A percentile compares a stretch with the other conserved stretches of the same genome.
Conservation (phyloP, 2,113 vertebrate species). For the Lagopus leucura region DNA sequence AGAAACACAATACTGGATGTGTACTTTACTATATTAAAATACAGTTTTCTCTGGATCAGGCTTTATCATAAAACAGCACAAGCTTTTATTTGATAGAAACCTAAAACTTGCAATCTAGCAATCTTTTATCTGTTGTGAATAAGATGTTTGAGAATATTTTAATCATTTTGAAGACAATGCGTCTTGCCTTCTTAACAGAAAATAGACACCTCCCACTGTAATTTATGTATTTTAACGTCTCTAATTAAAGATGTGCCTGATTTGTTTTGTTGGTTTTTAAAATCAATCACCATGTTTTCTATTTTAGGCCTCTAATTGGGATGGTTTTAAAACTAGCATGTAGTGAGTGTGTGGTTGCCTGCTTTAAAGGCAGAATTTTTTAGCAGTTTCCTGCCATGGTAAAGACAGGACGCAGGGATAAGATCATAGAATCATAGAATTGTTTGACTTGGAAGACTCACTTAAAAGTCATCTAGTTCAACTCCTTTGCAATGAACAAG, state of each 20-base stretch:
- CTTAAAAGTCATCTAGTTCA: no score
- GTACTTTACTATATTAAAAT: background rate
- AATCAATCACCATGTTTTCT: conserved; percentile 6
- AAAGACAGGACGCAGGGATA: background rate
- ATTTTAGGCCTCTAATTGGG: conserved; percentile 21
- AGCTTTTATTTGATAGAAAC: background rate
- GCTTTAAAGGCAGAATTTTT: background rate
- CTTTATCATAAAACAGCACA: background rate
- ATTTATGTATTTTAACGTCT: background rate
- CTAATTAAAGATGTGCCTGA: conserved; percentile 8
- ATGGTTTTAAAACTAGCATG: conserved; percentile 6
- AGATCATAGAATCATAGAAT: no score
- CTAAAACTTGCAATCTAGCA: background rate
- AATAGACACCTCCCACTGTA: background rate
- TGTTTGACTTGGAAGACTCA: no score
- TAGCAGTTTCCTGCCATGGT: background rate
- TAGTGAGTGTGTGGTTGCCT: background rate
- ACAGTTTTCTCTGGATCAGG: background rate
- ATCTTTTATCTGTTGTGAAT: background rate
- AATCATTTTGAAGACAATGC: background rate
- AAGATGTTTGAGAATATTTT: background rate
- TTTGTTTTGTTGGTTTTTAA: background rate
- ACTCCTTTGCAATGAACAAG: no score
- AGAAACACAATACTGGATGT: background rate
- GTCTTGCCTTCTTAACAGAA: background rate